Evolutionary conservation across 2,888 invertebrate genomes (phyloP).

Genomic region (Pasiphila rectangulata): DNA sequence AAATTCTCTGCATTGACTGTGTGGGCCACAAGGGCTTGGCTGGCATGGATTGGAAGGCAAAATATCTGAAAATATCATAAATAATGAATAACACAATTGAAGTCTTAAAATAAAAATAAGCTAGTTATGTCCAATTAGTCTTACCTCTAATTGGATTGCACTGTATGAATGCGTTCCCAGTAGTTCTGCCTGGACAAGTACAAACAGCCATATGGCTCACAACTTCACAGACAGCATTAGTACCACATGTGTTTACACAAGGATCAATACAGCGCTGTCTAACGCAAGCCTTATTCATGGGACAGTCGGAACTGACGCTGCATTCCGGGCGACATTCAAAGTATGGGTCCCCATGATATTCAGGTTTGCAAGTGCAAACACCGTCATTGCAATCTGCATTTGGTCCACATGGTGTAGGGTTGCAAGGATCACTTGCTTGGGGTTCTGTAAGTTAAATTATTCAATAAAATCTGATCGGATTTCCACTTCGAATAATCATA

Average conservation of each 20-base stretch:
- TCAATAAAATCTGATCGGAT: background rate
- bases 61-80: conserved; percentile 46
- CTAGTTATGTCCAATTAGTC: background rate
- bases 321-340: conserved; percentile 88
- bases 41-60: conserved; percentile 80
- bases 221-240: conserved; percentile 86
- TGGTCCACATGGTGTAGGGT: conserved; percentile 84
- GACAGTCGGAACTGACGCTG: conserved; percentile 86
- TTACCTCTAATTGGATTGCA: conserved; percentile 82
- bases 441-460: conserved; percentile 44
- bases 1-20: conserved; percentile 82
- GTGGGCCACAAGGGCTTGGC: conserved; percentile 83
- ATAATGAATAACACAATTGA: background rate
- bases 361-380: conserved; percentile 81
- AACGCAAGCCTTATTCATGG: conserved; percentile 85
- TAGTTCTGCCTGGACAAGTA: conserved; percentile 84
- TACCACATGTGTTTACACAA: conserved; percentile 88
- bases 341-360: conserved; percentile 85
- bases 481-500: too few relatives aligned
- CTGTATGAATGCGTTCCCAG: conserved; percentile 86
- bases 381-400: conserved; percentile 83
- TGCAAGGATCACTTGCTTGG: conserved; percentile 75
- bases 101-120: background rate
- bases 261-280: conserved; percentile 86
- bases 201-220: conserved; percentile 89